These are phyloP conservation scores for Meloidogyne hapla DNA, from an alignment of 1,140 invertebrate genomes.

Conservation along the genomic window DNA sequence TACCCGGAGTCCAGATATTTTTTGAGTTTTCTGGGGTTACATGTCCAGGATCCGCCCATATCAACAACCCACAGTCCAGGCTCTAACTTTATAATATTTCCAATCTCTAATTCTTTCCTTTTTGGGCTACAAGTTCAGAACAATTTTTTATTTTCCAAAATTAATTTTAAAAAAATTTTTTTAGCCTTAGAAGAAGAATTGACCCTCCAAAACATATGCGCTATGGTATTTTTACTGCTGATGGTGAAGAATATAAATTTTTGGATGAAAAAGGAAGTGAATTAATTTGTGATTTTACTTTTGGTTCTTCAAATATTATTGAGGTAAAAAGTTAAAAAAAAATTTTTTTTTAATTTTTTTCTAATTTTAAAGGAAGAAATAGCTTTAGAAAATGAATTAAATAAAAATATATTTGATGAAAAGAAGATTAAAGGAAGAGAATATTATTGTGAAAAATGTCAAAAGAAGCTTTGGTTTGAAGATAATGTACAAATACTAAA, in stretches of 20 bases:
- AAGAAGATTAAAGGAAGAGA: slow-evolving; percentile 31
- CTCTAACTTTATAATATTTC: too few relatives aligned
- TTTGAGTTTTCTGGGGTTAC: too few relatives aligned
- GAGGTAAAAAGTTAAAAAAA: slow-evolving; percentile 25
- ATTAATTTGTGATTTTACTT: background rate
- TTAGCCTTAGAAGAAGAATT: slow-evolving; percentile 37
- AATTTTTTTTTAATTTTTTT: background rate
- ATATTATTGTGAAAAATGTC: slow-evolving; percentile 40
- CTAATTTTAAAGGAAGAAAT: slow-evolving; percentile 32
- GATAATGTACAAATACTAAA: slow-evolving; percentile 44
- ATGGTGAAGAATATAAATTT: slow-evolving; percentile 30
- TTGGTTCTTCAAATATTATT: slow-evolving; percentile 11
- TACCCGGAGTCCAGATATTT: too few relatives aligned
- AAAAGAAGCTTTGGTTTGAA: slow-evolving; percentile 38
- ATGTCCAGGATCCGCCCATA: too few relatives aligned
- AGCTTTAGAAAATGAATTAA: slow-evolving; percentile 34
- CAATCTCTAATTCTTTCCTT: too few relatives aligned
- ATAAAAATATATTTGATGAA: slow-evolving; percentile 23
- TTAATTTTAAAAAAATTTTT: background rate
- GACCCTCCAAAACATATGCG: slow-evolving; percentile 41
- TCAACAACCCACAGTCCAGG: too few relatives aligned
- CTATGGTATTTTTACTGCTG: slow-evolving; percentile 37
- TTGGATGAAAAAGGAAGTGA: background rate
- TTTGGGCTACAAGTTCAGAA: too few relatives aligned
- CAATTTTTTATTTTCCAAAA: background rate